These are phyloP conservation scores for Turnix velox DNA, from an alignment of 2,113 vertebrate genomes.

Conservation along the genomic window DNA sequence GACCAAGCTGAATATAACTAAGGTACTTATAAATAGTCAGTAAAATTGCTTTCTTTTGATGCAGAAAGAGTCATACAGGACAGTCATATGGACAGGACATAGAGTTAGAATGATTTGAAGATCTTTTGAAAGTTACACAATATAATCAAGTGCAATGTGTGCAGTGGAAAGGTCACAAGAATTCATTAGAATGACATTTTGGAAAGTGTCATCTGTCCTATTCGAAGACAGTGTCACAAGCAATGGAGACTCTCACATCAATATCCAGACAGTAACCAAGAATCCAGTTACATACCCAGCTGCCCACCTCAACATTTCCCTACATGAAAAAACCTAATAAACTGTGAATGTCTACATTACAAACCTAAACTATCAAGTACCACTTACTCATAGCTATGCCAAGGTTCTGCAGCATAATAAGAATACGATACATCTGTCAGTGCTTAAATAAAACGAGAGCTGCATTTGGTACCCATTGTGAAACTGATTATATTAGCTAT, in stretches of 20 bases:
- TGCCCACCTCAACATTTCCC: neutral
- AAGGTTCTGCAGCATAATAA: neutral
- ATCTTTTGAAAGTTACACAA: neutral
- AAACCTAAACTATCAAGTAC: neutral
- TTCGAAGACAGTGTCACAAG: neutral
- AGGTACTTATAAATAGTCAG: neutral
- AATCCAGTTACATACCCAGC: neutral
- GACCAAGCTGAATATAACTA: neutral
- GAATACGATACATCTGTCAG: constrained; percentile 19
- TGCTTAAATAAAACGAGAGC: constrained; percentile 24
- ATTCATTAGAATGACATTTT: neutral
- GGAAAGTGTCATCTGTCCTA: neutral
- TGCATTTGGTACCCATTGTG: constrained; percentile 24
- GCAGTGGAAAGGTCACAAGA: neutral
- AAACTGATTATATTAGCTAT: constrained; percentile 34
- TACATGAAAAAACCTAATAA: neutral
- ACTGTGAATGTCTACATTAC: neutral
- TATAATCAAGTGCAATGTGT: neutral
- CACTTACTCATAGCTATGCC: neutral
- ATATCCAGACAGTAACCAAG: neutral
- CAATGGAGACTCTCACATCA: neutral
- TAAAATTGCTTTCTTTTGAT: neutral
- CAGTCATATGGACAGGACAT: neutral
- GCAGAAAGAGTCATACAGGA: neutral
- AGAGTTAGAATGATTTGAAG: neutral